A percentile compares a stretch with the other conserved stretches of the same genome.
Conservation (phyloP, 2,888 invertebrate genomes). For the Amblyjoppa fuscipennis region DNA sequence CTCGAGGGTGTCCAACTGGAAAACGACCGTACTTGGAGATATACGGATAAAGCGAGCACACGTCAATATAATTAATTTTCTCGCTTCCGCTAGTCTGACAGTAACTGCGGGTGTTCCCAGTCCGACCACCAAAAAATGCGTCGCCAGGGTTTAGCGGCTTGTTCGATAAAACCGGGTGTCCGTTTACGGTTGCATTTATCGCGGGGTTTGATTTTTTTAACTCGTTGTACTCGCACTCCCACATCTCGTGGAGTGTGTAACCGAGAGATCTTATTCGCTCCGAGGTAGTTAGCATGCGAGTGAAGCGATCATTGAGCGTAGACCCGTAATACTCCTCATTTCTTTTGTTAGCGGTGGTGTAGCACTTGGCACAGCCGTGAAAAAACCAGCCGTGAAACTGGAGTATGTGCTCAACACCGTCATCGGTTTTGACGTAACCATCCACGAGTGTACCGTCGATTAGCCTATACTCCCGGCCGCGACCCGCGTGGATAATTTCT, state of each 20-base stretch:
- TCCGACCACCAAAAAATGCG: neutral
- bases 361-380: neutral
- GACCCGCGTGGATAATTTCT: slow-evolving; percentile 18
- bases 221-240: too few species aligned
- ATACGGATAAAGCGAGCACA: neutral
- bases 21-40: too few species aligned
- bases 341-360: neutral
- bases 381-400: neutral
- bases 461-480: slow-evolving; percentile 34
- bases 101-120: neutral
- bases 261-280: too few species aligned
- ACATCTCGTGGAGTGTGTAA: too few species aligned
- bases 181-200: too few species aligned
- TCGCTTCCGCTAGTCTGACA: neutral
- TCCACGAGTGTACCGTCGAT: slow-evolving; percentile 28
- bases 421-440: slow-evolving; percentile 39
- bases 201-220: too few species aligned
- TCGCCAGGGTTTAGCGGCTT: too few species aligned
- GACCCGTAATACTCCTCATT: neutral
- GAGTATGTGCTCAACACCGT: neutral
- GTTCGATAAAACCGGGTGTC: too few species aligned
- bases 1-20: too few species aligned
- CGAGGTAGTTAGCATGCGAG: neutral
- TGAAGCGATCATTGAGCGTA: neutral
- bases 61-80: neutral